These are phyloP conservation scores for Alectoris magna DNA, from an alignment of 2,797 vertebrate genomes.

Conservation along the genomic window DNA sequence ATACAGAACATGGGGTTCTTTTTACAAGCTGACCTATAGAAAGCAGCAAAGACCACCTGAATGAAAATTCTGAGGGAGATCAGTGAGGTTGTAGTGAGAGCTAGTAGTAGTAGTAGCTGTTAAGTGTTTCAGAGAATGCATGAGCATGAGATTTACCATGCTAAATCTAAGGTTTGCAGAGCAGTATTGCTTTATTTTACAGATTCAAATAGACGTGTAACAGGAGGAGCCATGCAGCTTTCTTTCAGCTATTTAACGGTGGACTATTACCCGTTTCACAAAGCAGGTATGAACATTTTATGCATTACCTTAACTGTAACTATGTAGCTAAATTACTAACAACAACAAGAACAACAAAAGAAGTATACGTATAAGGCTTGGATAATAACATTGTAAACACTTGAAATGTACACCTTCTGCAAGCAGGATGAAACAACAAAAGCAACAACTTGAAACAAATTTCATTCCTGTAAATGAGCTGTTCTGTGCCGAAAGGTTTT, in stretches of 20 bases:
- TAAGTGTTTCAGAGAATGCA: neutral
- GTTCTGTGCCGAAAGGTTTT: neutral
- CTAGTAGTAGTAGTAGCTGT: neutral
- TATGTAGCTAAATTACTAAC: neutral
- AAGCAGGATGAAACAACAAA: neutral
- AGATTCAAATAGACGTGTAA: constrained; percentile 90
- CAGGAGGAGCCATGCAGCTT: constrained; percentile 97
- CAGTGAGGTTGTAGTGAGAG: neutral
- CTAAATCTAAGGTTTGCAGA: neutral
- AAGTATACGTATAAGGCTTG: neutral
- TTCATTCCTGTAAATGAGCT: neutral
- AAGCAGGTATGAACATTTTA: constrained; percentile 86
- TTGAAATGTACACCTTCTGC: neutral
- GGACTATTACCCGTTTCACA: constrained; percentile 98
- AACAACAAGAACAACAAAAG: neutral
- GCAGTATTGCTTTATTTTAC: constrained; percentile 38
- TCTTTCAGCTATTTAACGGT: constrained; percentile 95
- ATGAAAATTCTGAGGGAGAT: neutral
- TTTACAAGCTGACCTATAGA: neutral
- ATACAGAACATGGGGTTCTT: neutral
- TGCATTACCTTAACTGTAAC: neutral
- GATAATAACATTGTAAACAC: neutral
- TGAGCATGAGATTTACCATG: neutral
- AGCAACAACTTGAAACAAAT: neutral
- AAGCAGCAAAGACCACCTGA: neutral